Evolutionary conservation across 2,888 invertebrate genomes (phyloP).

Genomic region (Drosophila borborema): DNA sequence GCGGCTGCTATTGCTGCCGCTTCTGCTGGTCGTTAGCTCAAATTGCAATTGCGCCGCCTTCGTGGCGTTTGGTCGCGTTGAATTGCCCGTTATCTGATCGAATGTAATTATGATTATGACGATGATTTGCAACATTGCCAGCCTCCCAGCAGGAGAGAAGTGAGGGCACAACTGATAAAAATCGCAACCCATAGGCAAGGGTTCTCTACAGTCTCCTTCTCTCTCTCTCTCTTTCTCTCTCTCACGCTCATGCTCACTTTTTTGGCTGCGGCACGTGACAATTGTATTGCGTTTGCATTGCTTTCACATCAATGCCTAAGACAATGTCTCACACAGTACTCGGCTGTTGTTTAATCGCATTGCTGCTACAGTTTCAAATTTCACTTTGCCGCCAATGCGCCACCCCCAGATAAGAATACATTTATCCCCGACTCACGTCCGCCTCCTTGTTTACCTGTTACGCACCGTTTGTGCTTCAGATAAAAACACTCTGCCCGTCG

Average conservation of each 20-base stretch:
- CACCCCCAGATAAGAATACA: conserved; percentile 26
- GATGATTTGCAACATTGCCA: conserved; percentile 76
- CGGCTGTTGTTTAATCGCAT: conserved; percentile 56
- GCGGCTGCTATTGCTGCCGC: conserved; percentile 7
- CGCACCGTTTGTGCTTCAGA: conserved; percentile 63
- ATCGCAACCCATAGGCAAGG: conserved; percentile 54
- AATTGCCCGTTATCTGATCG: conserved; percentile 73
- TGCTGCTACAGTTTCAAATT: conserved; percentile 64
- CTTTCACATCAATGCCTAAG: conserved; percentile 50
- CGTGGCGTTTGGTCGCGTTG: conserved; percentile 36
- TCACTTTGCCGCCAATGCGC: conserved; percentile 30
- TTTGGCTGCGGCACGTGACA: conserved; percentile 69
- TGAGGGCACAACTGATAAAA: conserved; percentile 53
- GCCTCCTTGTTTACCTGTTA: conserved; percentile 71
- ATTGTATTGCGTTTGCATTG: conserved; percentile 51
- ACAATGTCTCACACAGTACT: conserved; percentile 48
- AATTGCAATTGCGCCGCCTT: conserved; percentile 71
- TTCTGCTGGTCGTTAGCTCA: conserved; percentile 68
- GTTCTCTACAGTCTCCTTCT: conserved; percentile 33
- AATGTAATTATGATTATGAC: conserved; percentile 81
- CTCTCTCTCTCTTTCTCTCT: not conserved
- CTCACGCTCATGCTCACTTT: not conserved
- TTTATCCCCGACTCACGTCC: conserved; percentile 21
- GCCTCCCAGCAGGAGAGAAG: conserved; percentile 30
- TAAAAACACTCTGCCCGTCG: conserved; percentile 52